Conservation (phyloP, 2,888 invertebrate species). For the Spicauda simplicius region DNA sequence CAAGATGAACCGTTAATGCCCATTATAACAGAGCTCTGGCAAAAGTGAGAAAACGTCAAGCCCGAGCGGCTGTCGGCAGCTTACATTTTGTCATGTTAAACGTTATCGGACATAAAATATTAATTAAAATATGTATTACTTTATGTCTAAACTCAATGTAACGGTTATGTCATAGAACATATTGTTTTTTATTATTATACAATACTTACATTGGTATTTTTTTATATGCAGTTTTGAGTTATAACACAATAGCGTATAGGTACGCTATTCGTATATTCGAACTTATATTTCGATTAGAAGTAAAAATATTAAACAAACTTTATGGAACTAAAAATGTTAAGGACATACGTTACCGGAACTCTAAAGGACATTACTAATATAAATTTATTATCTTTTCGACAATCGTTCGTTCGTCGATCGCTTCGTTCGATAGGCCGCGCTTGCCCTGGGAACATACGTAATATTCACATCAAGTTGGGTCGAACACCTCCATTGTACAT, state of each 20-base stretch:
- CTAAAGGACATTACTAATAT: neutral
- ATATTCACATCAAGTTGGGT: constrained; percentile 33
- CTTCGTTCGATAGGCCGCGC: constrained; percentile 4
- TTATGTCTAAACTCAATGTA: no score
- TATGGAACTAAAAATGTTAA: neutral
- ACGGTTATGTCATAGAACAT: no score
- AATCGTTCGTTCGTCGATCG: neutral
- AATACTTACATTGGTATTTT: no score
- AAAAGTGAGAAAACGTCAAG: constrained; percentile 6
- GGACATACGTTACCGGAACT: no score
- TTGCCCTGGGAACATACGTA: neutral
- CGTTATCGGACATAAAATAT: neutral
- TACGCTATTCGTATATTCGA: no score
- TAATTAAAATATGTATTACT: neutral
- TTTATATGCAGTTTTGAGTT: no score
- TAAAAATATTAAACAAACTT: neutral
- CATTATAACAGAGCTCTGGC: constrained; percentile 8
- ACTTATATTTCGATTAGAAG: neutral
- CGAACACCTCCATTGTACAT: constrained; percentile 39
- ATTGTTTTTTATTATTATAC: no score
- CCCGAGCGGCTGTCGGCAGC: neutral
- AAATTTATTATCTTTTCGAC: neutral
- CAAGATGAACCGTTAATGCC: constrained; percentile 45
- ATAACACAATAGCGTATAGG: no score
- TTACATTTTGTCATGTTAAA: neutral